phyloP scores from a whole-genome alignment of 2,797 vertebrate genomes.

The Tangara arthus region DNA sequence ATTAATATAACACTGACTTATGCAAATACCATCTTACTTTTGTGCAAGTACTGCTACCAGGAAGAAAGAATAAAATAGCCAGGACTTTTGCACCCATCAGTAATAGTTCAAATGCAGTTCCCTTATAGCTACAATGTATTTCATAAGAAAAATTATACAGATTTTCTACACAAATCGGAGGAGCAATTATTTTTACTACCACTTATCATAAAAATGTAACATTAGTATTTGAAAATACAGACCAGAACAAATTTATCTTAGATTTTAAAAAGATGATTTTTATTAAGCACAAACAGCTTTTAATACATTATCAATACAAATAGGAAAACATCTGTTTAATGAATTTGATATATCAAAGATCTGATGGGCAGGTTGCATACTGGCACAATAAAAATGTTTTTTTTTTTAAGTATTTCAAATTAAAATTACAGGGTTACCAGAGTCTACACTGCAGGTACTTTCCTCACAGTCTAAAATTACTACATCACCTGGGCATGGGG shows the following conservation, averaged over 20 bases:
- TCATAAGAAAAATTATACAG: not conserved
- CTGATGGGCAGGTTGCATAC: conserved; percentile 74
- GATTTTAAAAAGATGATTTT: conserved; percentile 79
- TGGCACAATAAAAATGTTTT: conserved; percentile 79
- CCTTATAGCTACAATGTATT: not conserved
- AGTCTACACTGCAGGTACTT: conserved; percentile 75
- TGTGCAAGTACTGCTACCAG: not conserved
- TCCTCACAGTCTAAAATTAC: conserved; percentile 78
- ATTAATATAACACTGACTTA: not conserved
- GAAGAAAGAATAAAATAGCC: not conserved
- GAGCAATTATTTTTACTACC: not conserved
- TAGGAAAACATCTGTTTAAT: conserved; percentile 76
- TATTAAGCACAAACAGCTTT: conserved; percentile 83
- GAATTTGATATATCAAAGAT: conserved; percentile 80
- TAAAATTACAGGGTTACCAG: conserved; percentile 77
- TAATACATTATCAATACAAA: conserved; percentile 83
- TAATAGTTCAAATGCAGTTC: not conserved
- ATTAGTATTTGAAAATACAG: conserved; percentile 40
- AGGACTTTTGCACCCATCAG: not conserved
- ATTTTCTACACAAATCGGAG: not conserved
- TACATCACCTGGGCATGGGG: conserved; percentile 73
- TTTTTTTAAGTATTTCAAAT: conserved; percentile 65
- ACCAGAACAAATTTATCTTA: conserved; percentile 67
- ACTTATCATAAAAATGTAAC: not conserved
- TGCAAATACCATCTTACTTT: not conserved